Percentiles rank a stretch among this genome's conserved stretches.
Evolutionary conservation across 2,888 invertebrate species (phyloP).

Genomic region (Cerastis rubricosa): DNA sequence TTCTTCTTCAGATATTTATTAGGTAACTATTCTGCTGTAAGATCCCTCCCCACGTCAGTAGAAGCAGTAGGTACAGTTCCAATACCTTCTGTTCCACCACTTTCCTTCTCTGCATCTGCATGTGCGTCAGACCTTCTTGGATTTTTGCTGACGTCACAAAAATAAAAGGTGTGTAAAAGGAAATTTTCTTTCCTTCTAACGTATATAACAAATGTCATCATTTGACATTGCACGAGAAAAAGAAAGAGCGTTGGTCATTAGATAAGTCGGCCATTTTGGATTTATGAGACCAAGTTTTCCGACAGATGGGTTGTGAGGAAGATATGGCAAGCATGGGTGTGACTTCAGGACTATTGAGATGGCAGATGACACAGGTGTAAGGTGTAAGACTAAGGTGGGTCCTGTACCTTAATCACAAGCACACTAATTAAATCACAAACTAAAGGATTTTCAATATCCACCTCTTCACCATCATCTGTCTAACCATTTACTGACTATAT

Average conservation of each 20-base stretch:
- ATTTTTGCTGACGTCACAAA: conserved; percentile 39
- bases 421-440: neutral
- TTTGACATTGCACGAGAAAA: neutral
- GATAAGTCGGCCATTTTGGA: neutral
- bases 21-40: neutral
- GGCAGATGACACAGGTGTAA: neutral
- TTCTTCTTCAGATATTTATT: neutral
- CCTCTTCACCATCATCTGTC: neutral
- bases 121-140: conserved; percentile 37
- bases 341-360: too few species aligned
- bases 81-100: neutral
- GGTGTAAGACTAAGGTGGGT: neutral
- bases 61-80: neutral
- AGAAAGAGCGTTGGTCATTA: neutral
- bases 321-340: neutral
- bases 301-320: neutral
- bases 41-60: too few species aligned
- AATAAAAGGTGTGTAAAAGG: conserved; percentile 18
- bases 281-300: neutral
- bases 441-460: neutral
- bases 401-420: neutral
- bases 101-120: neutral
- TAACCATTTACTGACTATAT: neutral
- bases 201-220: conserved; percentile 7
- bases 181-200: conserved; percentile 31